These are phyloP conservation scores for Osmerus eperlanus DNA, from an alignment of 2,113 vertebrate genomes.

Conservation along the genomic window DNA sequence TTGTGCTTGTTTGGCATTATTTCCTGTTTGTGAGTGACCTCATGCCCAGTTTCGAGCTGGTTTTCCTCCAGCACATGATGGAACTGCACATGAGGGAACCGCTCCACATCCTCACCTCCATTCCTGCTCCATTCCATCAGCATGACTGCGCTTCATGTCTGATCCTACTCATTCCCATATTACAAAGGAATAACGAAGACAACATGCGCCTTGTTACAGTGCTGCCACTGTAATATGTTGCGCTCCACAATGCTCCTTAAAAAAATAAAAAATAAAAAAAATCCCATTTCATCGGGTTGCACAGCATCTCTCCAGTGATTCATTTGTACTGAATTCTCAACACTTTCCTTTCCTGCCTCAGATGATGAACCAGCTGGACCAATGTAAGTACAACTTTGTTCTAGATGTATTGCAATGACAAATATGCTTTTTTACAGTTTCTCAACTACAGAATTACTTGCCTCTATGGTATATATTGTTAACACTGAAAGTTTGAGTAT, in stretches of 20 bases:
- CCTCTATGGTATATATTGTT: slow-evolving; percentile 16
- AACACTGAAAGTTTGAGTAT: no score
- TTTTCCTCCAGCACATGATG: slow-evolving; percentile 26
- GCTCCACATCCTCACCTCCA: slow-evolving; percentile 8
- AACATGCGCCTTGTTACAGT: slow-evolving; percentile 3
- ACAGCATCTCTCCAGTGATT: slow-evolving; percentile 1
- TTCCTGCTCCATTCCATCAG: slow-evolving; percentile 3
- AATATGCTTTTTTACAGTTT: not conserved
- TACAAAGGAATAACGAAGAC: not conserved
- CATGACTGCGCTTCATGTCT: slow-evolving; percentile 12
- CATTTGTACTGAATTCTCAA: slow-evolving; percentile 63
- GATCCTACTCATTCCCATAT: not conserved
- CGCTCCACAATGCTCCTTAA: not conserved
- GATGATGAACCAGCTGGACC: slow-evolving; percentile 97
- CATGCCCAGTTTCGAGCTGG: not conserved
- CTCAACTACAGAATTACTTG: slow-evolving; percentile 1
- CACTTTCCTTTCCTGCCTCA: slow-evolving; percentile 63
- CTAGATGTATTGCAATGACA: not conserved
- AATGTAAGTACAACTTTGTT: slow-evolving; percentile 77
- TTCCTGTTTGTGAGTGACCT: slow-evolving; percentile 32
- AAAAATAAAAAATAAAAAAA: not conserved
- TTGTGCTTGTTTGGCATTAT: slow-evolving; percentile 20
- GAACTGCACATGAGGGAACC: not conserved
- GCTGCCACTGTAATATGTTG: slow-evolving; percentile 9
- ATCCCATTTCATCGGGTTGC: not conserved